Evolutionary conservation across 2,113 vertebrate species (phyloP).

Genomic region (Crocuta crocuta): DNA sequence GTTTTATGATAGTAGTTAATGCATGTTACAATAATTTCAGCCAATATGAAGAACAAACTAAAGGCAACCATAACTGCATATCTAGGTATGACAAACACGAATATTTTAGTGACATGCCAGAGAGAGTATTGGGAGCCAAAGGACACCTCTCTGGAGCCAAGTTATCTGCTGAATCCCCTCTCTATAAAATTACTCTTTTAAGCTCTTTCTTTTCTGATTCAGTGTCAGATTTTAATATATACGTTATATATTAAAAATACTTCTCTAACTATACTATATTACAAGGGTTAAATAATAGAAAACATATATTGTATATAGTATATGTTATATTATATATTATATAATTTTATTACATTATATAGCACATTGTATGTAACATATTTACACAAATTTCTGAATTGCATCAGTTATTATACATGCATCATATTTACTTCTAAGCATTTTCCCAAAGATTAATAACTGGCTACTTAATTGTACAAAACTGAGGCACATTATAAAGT

Average conservation of each 20-base stretch:
- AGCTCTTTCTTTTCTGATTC: neutral
- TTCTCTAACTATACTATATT: neutral
- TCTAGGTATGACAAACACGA: neutral
- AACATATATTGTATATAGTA: neutral
- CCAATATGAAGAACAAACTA: neutral
- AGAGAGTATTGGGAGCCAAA: rapidly evolving
- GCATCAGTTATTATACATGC: neutral
- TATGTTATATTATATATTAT: neutral
- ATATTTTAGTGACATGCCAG: neutral
- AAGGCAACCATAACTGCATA: neutral
- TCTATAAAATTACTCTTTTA: neutral
- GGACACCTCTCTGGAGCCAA: neutral
- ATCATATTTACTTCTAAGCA: neutral
- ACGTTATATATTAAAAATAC: neutral
- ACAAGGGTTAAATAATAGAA: neutral
- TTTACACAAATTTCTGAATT: neutral
- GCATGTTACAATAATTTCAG: neutral
- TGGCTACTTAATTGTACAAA: neutral
- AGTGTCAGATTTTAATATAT: neutral
- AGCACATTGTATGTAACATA: neutral
- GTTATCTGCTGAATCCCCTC: neutral
- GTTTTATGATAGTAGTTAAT: neutral
- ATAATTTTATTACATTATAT: neutral
- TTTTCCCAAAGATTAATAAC: neutral
- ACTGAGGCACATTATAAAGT: neutral